Base-by-base conservation (phyloP, 1,140 invertebrate species). In the Drosophila yakuba region DNA sequence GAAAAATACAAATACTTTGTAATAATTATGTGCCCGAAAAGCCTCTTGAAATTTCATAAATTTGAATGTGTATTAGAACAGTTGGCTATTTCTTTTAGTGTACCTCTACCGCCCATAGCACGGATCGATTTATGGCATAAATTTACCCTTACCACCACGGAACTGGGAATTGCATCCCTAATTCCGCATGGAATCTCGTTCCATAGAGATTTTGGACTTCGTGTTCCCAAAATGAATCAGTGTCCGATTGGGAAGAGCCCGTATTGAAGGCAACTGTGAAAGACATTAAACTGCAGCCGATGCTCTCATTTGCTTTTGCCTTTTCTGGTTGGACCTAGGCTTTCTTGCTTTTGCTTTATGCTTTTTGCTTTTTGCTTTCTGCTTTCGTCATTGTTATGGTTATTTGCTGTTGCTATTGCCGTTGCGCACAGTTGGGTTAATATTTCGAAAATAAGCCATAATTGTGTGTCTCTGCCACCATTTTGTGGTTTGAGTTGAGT, bases 381-480 rank as follows among this genome's bases (percentile, higher is more conserved):
- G 58, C 74, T 62, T 81, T 82, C 45, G 66, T 56, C 62, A 64
- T 57, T 68, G 62, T 57, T 67, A 44, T 67, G 72, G 57, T 68
- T 80, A 43, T 48, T 48, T 45, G 43, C 43, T 45, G 45, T 25
- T 47, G 44, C 20, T 48, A 28, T 58, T 56, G 54, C 32, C 62
- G 58, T 72, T 83, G 76, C 78, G 78, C 75, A 78, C 78, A 80
- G 71, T 81, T 51, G 48, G 45, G 48, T 35, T 81, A 79, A 81
- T 76, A 81, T 72, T 75, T 64, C 64, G 56, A 78, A 62, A 73
- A 68, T 63, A 36, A 20, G 50, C 50, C 15, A 45, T 67, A 56
- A 48, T 69, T 23, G 44, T 45, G 48, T 73, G 50, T 52, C 50
- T 52, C 50, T 35, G 48, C 48, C 48, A 51, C 48, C 48, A 51